A percentile compares a stretch with the other conserved stretches of the same genome.
Evolutionary conservation across 1,140 invertebrate genomes (phyloP).

Genomic region (Bradysia coprophila): DNA sequence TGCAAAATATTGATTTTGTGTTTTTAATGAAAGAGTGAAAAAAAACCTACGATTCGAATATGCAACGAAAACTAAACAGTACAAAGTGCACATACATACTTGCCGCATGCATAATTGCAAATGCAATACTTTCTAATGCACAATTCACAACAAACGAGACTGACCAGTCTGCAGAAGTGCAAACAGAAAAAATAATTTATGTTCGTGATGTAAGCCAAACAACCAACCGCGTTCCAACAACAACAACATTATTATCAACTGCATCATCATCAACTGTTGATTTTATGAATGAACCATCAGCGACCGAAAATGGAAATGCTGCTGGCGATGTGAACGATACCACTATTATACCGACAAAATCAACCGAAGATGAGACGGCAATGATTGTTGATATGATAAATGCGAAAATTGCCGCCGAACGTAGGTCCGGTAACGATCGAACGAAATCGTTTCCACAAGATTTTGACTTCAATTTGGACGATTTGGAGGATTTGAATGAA

Average conservation of each 20-base stretch:
- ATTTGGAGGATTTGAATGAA: constrained; percentile 17
- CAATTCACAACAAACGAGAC: background rate
- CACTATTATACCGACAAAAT: background rate
- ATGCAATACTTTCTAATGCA: background rate
- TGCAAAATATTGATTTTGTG: too few species aligned
- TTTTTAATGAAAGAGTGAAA: too few species aligned
- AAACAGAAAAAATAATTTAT: background rate
- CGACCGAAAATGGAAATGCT: background rate
- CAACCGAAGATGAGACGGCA: too few species aligned
- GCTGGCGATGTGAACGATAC: background rate
- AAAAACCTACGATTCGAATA: too few species aligned
- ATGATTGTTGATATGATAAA: too few species aligned
- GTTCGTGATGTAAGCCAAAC: background rate
- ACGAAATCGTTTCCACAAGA: too few species aligned
- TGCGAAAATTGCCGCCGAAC: too few species aligned
- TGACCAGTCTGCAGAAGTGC: background rate
- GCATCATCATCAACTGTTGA: too few species aligned
- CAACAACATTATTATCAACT: too few species aligned
- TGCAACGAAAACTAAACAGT: background rate
- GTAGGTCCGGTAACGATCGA: too few species aligned
- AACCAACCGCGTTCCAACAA: background rate
- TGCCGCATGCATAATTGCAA: background rate
- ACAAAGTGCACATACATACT: background rate
- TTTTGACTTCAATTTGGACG: constrained; percentile 21
- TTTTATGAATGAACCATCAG: background rate